Evolutionary conservation across 2,113 vertebrate genomes (phyloP).

Genomic region (Megalops atlanticus): DNA sequence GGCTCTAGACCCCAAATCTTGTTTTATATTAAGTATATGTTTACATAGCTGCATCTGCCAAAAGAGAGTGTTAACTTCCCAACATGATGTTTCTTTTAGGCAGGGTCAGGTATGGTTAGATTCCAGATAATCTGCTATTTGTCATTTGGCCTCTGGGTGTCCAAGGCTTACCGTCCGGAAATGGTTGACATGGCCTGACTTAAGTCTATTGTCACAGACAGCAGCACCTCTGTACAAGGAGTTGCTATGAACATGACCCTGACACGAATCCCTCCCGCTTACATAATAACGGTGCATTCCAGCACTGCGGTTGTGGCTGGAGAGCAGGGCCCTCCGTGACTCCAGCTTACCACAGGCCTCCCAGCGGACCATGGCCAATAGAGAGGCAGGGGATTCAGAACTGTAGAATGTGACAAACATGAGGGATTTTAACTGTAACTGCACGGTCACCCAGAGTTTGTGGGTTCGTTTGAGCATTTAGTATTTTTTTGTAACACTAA

Average conservation of each 20-base stretch:
- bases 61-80: neutral
- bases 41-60: neutral
- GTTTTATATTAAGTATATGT: too few relatives aligned
- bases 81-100: neutral
- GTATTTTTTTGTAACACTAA: too few relatives aligned
- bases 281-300: slow-evolving; percentile 18
- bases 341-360: slow-evolving; percentile 30
- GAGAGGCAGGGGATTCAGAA: neutral
- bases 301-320: neutral
- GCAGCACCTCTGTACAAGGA: slow-evolving; percentile 1
- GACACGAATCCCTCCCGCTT: neutral
- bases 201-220: slow-evolving; percentile 1
- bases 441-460: neutral
- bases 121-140: neutral
- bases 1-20: neutral
- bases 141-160: neutral
- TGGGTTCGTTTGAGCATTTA: too few relatives aligned
- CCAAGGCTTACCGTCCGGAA: slow-evolving; percentile 19
- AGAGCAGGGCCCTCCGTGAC: slow-evolving; percentile 10
- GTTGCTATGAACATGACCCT: slow-evolving; percentile 6
- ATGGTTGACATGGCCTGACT: slow-evolving; percentile 20
- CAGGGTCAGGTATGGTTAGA: neutral
- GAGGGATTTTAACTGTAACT: neutral
- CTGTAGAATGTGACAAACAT: neutral
- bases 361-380: slow-evolving; percentile 17